Evolutionary conservation across 1,140 invertebrate species (phyloP).

Genomic region (Bombus superbus): DNA sequence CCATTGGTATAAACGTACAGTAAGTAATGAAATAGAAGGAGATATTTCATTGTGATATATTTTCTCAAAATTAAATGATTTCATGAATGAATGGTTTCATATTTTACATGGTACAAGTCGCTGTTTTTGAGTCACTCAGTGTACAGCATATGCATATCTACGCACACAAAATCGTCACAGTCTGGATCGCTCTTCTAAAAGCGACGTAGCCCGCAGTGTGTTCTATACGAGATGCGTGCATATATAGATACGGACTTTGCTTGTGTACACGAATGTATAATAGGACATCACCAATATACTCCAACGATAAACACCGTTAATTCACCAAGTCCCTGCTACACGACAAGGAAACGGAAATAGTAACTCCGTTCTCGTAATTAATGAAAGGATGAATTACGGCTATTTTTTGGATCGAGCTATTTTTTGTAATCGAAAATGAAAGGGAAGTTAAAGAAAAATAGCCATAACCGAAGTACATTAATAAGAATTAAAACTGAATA

Average conservation of each 20-base stretch:
- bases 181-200: constrained; percentile 27
- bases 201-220: neutral
- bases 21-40: neutral
- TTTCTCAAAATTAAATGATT: neutral
- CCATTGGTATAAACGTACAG: no score
- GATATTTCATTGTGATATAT: neutral
- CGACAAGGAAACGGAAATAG: constrained; percentile 38
- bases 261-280: constrained; percentile 34
- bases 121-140: neutral
- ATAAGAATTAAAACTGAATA: neutral
- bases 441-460: neutral
- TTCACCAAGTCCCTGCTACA: constrained; percentile 70
- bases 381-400: neutral
- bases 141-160: neutral
- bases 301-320: constrained; percentile 71
- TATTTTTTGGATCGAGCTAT: neutral
- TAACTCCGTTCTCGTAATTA: neutral
- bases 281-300: constrained; percentile 3
- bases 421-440: no score
- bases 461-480: neutral
- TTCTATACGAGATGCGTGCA: neutral
- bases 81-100: no score
- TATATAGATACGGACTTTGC: neutral
- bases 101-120: neutral
- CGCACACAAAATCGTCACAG: neutral